Evolutionary conservation across 2,797 vertebrate genomes (phyloP).

Genomic region (Catostomus latipinnis): DNA sequence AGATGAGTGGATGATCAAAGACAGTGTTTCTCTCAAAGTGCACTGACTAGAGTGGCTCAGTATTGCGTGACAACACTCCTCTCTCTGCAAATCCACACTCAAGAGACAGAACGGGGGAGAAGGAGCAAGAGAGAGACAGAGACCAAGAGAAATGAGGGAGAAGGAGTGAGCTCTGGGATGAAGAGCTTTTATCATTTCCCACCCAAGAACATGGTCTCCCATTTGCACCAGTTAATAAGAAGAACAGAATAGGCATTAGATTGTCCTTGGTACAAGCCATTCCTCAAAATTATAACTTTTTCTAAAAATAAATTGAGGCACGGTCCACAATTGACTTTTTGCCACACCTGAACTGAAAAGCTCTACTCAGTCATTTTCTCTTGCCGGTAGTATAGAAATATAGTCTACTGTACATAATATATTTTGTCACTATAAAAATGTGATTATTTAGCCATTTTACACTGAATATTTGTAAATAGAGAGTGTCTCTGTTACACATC

Average conservation of each 20-base stretch:
- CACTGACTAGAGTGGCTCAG: conserved; percentile 75
- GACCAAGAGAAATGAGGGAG: conserved; percentile 40
- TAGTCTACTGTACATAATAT: too few species aligned
- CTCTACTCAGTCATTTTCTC: too few species aligned
- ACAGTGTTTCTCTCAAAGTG: conserved; percentile 65
- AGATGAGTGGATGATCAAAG: conserved; percentile 51
- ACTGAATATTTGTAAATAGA: too few species aligned
- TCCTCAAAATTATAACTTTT: too few species aligned
- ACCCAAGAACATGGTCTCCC: not conserved
- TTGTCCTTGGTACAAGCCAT: not conserved
- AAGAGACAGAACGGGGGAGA: conserved; percentile 18
- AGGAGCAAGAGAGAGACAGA: conserved; percentile 51
- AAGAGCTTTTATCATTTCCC: not conserved
- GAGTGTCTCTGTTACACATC: too few species aligned
- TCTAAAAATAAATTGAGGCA: too few species aligned
- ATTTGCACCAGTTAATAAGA: not conserved
- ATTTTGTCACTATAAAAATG: too few species aligned
- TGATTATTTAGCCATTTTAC: too few species aligned
- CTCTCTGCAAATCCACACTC: conserved; percentile 7
- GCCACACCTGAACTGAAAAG: too few species aligned
- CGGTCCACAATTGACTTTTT: too few species aligned
- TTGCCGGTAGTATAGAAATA: too few species aligned
- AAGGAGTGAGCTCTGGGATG: not conserved
- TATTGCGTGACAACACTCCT: conserved; percentile 66
- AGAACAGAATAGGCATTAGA: not conserved